Base-by-base conservation (phyloP, 2,888 invertebrate species). In the Eristalis arbustorum region DNA sequence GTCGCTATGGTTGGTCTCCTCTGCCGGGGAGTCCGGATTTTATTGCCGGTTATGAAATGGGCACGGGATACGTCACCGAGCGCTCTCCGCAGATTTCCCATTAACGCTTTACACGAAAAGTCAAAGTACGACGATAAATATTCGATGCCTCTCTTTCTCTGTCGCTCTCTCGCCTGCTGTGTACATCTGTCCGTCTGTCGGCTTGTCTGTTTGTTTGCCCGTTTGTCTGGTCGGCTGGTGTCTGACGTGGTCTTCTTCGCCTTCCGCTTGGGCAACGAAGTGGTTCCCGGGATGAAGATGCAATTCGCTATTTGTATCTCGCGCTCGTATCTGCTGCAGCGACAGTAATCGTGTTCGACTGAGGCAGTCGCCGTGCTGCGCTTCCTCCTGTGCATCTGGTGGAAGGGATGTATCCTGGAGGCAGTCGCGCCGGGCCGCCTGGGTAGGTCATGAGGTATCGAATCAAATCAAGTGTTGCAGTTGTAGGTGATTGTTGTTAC, bases 21-120 rank as follows among this genome's bases (percentile, higher is more conserved):
- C 22, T 71, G 62, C 62, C 77, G 63, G 66, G 63, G 42, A 67
- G 68, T 62, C 67, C 49, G 78, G 63, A 78, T 82, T 71, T 74
- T 82, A 78, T 63, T 66, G 78, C 69, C 22, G 61, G 72, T 83
- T 87, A 83, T 79, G 74, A 78, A 83, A 64, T 75, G 42, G 68
- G 40, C 59, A 63, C 71, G 49, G 64, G 63, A 72, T 79, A 42
- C 61, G 22, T 72, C 40, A 66, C 56, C 37, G 34, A 56, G 61
- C 14, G 18, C 40, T 61, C 37, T 37, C 13, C 10, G 37, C 69
- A 14, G 22, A 68, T 76, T 77, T 74, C 63, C 66, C 67, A 82
- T 87, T 77, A 82, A 64, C 84, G 69, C 69, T 73, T 22, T 63
- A 75, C 82, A 83, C 74, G 83, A 87, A 83, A 82, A 82, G 78